Evolutionary conservation across 2,113 vertebrate species (phyloP).

Genomic region (Garra rufa): DNA sequence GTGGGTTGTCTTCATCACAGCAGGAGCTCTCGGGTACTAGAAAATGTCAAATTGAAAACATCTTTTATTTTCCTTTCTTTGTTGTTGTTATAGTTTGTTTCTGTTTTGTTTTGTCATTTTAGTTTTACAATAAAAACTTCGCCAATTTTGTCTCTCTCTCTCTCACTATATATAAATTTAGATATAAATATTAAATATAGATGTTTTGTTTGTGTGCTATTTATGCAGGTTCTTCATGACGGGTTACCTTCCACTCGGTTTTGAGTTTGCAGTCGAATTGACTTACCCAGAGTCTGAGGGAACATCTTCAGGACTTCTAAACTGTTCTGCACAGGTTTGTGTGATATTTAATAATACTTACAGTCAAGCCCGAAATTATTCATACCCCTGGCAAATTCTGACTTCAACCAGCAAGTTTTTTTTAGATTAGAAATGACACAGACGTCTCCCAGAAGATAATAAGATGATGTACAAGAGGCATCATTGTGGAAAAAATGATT

Average conservation of each 20-base stretch:
- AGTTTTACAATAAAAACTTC: not conserved
- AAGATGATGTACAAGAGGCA: too few relatives aligned
- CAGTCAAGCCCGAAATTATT: too few relatives aligned
- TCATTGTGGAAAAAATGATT: too few relatives aligned
- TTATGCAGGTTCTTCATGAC: slow-evolving; percentile 93
- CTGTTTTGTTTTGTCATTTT: not conserved
- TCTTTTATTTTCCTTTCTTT: not conserved
- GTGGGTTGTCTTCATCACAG: slow-evolving; percentile 93
- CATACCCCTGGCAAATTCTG: too few relatives aligned
- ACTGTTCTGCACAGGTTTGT: slow-evolving; percentile 90
- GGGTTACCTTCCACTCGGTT: slow-evolving; percentile 92
- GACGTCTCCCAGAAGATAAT: too few relatives aligned
- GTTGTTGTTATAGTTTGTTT: not conserved
- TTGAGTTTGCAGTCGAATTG: slow-evolving; percentile 94
- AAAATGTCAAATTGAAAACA: not conserved
- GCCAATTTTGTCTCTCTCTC: too few relatives aligned
- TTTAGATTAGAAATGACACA: too few relatives aligned
- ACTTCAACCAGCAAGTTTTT: too few relatives aligned
- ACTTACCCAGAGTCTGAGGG: slow-evolving; percentile 96
- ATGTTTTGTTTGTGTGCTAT: slow-evolving; percentile 4
- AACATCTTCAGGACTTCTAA: slow-evolving; percentile 93
- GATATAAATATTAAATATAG: not conserved
- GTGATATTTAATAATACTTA: not conserved
- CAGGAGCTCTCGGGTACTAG: slow-evolving; percentile 87
- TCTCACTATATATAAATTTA: too few relatives aligned